Percentiles rank a stretch among this genome's conserved stretches.
Evolutionary conservation across 2,888 invertebrate species (phyloP).

Genomic region (Ganaspis brasiliensis): DNA sequence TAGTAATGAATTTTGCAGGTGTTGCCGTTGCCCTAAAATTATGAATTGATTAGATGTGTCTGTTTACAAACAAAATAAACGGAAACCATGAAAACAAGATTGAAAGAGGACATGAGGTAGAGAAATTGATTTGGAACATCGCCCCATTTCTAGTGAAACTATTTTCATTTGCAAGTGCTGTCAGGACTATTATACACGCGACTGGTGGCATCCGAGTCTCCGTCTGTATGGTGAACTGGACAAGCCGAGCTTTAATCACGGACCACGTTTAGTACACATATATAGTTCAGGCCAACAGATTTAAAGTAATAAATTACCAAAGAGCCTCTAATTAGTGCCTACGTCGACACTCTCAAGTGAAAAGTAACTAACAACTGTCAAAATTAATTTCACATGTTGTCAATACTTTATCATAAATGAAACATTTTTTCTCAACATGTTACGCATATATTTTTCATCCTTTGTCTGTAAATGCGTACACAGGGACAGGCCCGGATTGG

Average conservation of each 20-base stretch:
- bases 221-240: conserved; percentile 28
- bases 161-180: conserved; percentile 37
- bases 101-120: conserved; percentile 11
- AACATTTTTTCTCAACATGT: too few relatives aligned
- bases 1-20: too few relatives aligned
- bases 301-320: conserved; percentile 29
- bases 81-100: not conserved
- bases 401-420: too few relatives aligned
- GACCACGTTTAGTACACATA: not conserved
- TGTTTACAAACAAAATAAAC: not conserved
- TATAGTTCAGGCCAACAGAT: conserved; percentile 9
- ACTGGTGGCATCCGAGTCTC: conserved; percentile 24
- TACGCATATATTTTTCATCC: too few relatives aligned
- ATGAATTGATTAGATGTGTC: too few relatives aligned
- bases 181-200: conserved; percentile 26
- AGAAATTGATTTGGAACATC: conserved; percentile 30
- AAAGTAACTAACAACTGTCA: not conserved
- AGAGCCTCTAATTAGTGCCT: conserved; percentile 9
- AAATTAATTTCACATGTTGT: not conserved
- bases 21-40: too few relatives aligned
- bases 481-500: too few relatives aligned
- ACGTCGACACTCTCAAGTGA: conserved; percentile 15
- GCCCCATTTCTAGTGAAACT: conserved; percentile 21
- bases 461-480: too few relatives aligned
- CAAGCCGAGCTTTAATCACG: conserved; percentile 33